Percentiles rank a stretch among this genome's conserved stretches.
Evolutionary conservation across 2,797 vertebrate genomes (phyloP).

Genomic region (Hipposideros larvatus): DNA sequence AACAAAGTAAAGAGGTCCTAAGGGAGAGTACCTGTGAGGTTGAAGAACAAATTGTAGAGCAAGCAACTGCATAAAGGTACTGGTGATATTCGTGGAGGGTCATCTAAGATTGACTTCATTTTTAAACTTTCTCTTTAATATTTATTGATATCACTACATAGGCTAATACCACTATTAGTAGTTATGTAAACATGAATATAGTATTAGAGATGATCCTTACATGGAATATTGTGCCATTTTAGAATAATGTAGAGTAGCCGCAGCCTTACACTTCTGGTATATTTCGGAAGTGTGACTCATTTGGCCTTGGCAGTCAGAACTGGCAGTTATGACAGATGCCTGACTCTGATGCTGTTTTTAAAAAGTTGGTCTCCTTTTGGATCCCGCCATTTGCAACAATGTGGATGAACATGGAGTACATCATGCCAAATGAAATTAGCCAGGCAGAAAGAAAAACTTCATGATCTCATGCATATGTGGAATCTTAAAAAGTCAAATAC

Average conservation of each 20-base stretch:
- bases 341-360: slow-evolving; percentile 1
- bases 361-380: not conserved
- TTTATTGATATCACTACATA: not conserved
- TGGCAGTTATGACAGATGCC: not conserved
- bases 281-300: not conserved
- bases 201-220: not conserved
- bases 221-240: not conserved
- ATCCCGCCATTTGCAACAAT: not conserved
- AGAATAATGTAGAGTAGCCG: not conserved
- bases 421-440: not conserved
- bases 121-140: not conserved
- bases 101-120: not conserved
- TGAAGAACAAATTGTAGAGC: not conserved
- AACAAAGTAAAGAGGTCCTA: not conserved
- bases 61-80: not conserved
- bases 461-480: not conserved
- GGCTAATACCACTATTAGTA: not conserved
- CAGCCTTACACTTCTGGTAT: not conserved
- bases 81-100: not conserved
- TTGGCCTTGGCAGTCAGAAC: not conserved
- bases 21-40: not conserved
- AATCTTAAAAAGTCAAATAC: not conserved
- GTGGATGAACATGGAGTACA: not conserved
- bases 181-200: not conserved
- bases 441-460: not conserved